Evolutionary conservation across 1,140 invertebrate genomes (phyloP).

Genomic region (Latrodectus geometricus): DNA sequence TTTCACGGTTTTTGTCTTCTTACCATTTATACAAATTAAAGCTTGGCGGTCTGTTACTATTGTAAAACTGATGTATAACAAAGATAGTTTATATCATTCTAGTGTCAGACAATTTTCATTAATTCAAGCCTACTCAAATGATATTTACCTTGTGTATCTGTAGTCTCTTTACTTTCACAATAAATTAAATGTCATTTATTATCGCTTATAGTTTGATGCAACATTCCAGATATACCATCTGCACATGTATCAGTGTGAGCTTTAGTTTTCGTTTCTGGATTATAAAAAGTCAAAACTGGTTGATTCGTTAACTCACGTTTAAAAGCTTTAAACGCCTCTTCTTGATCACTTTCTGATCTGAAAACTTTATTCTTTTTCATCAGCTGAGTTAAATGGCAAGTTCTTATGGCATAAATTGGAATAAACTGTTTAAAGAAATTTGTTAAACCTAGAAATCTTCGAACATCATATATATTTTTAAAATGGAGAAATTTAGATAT

Average conservation of each 20-base stretch:
- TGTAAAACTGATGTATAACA: constrained; percentile 31
- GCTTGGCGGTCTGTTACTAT: constrained; percentile 38
- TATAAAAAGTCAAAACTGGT: background rate
- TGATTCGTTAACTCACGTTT: background rate
- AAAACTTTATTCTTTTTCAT: constrained; percentile 61
- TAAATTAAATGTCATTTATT: constrained; percentile 41
- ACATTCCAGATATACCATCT: constrained; percentile 24
- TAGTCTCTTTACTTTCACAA: constrained; percentile 20
- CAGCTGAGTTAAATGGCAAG: constrained; percentile 66
- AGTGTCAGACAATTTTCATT: constrained; percentile 21
- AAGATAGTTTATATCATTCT: constrained; percentile 11
- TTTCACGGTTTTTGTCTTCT: constrained; percentile 8
- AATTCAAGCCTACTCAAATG: constrained; percentile 28
- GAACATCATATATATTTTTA: constrained; percentile 22
- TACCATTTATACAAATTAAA: constrained; percentile 18
- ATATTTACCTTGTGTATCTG: constrained; percentile 9
- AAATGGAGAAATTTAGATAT: constrained; percentile 56
- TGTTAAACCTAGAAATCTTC: constrained; percentile 57
- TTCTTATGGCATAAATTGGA: constrained; percentile 66
- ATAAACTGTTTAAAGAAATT: constrained; percentile 62
- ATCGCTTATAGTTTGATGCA: constrained; percentile 4
- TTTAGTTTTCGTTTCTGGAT: constrained; percentile 12
- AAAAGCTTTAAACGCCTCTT: constrained; percentile 2
- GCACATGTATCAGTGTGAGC: constrained; percentile 25
- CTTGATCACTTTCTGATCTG: constrained; percentile 37